These are phyloP conservation scores for Ameiurus melas DNA, from an alignment of 2,113 vertebrate genomes.

Conservation along the genomic window DNA sequence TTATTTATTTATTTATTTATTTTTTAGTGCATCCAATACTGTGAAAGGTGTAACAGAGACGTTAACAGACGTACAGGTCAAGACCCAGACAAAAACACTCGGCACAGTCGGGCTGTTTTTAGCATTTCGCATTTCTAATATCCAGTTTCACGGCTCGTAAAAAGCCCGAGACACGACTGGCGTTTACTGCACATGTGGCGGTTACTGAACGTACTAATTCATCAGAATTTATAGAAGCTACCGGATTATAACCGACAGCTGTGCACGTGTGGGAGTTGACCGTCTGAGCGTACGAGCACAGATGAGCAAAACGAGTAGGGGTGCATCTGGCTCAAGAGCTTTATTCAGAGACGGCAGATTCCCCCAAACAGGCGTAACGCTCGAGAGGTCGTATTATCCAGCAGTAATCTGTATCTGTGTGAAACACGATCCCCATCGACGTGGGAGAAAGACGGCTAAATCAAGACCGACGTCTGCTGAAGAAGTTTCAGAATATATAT, in stretches of 20 bases:
- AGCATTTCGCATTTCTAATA: constrained; percentile 47
- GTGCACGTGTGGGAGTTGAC: constrained; percentile 11
- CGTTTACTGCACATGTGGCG: constrained; percentile 43
- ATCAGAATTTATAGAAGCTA: constrained; percentile 47
- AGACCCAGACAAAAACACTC: not conserved
- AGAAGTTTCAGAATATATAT: constrained; percentile 5
- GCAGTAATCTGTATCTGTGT: not conserved
- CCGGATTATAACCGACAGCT: constrained; percentile 33
- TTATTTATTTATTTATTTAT: too few species aligned
- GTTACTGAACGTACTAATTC: constrained; percentile 49
- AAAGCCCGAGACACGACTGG: constrained; percentile 41
- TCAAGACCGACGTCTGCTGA: not conserved
- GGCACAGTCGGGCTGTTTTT: constrained; percentile 21
- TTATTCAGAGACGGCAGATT: constrained; percentile 1
- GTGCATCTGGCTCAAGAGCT: not conserved
- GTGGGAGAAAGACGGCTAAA: not conserved
- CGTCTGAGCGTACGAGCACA: not conserved
- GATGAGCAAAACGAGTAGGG: not conserved
- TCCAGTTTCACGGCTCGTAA: constrained; percentile 46
- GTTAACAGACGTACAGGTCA: not conserved
- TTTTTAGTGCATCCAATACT: not conserved
- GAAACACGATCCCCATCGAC: not conserved
- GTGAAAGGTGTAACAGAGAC: not conserved
- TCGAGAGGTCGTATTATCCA: not conserved
- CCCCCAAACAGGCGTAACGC: constrained; percentile 16